A percentile compares a stretch with the other conserved stretches of the same genome.
These are phyloP conservation scores for Bergia sp. DNA, from an alignment of 92 coral and sea anemone genomes.

Conservation along the genomic window DNA sequence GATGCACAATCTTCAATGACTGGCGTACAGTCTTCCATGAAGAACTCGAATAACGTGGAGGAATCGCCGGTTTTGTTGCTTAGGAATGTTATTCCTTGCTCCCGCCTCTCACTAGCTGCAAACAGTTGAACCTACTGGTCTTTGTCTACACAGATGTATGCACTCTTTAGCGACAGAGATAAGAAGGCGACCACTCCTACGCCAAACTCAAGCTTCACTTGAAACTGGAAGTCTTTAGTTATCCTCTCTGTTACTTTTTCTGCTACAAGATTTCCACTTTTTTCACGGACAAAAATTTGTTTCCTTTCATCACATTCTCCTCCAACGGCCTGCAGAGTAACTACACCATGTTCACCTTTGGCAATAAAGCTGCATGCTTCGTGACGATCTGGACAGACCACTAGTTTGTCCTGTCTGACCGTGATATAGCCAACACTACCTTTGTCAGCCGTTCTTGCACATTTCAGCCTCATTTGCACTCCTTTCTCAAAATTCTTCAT, in stretches of 20 bases:
- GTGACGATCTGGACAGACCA: slow-evolving; percentile 8
- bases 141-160: slow-evolving; percentile 45
- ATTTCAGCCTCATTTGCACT: slow-evolving; percentile 49
- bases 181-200: slow-evolving; percentile 50
- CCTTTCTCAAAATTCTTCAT: slow-evolving; percentile 54
- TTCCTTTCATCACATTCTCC: neutral
- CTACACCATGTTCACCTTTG: slow-evolving; percentile 45
- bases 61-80: neutral
- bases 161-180: neutral
- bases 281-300: neutral
- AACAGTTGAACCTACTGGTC: neutral
- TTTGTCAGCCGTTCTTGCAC: neutral
- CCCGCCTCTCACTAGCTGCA: slow-evolving; percentile 28
- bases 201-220: slow-evolving; percentile 57
- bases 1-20: too few relatives aligned
- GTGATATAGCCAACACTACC: neutral
- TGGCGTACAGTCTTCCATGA: slow-evolving; percentile 29
- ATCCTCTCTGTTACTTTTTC: neutral
- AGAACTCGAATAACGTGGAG: slow-evolving; percentile 22
- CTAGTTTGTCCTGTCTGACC: neutral
- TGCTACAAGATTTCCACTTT: neutral
- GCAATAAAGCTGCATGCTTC: slow-evolving; percentile 38
- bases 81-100: slow-evolving; percentile 45
- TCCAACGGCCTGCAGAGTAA: neutral
- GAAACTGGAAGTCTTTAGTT: neutral